Percentiles rank a stretch among this genome's conserved stretches.
These are phyloP conservation scores for Aporrectodea caliginosa DNA, from an alignment of 1,140 invertebrate species.

Conservation along the genomic window DNA sequence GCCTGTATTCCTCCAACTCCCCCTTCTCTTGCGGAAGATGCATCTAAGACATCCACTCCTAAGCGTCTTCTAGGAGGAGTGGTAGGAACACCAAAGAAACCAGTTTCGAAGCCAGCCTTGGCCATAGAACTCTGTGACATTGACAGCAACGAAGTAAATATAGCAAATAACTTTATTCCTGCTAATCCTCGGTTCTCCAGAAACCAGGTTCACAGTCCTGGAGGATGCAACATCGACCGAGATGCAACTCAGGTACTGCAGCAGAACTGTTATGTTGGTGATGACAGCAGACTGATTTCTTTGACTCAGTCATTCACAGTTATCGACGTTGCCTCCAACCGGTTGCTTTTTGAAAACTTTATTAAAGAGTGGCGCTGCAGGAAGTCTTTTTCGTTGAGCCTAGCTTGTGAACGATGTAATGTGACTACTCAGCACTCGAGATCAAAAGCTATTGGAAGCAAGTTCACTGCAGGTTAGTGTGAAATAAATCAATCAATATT, in stretches of 20 bases:
- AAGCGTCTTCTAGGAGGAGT: neutral
- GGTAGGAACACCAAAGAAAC: neutral
- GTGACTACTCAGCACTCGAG: constrained; percentile 23
- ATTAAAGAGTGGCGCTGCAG: constrained; percentile 51
- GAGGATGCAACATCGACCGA: neutral
- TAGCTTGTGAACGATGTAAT: constrained; percentile 51
- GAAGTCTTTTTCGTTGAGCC: constrained; percentile 43
- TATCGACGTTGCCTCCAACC: constrained; percentile 54
- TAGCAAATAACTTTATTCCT: no score
- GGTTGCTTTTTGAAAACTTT: constrained; percentile 52
- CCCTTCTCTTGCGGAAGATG: constrained; percentile 32
- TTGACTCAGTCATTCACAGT: constrained; percentile 44
- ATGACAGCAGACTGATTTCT: neutral
- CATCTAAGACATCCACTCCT: neutral
- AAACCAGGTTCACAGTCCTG: neutral
- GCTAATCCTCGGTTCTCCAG: no score
- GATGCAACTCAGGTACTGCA: neutral
- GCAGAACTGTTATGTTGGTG: neutral
- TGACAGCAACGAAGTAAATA: no score
- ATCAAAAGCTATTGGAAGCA: neutral
- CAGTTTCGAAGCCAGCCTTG: no score
- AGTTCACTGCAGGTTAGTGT: neutral
- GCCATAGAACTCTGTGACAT: no score
- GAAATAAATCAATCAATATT: no score
- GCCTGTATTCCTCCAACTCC: constrained; percentile 44